Evolutionary conservation across 2,888 invertebrate genomes (phyloP).

Genomic region (Myopa tessellatipennis): DNA sequence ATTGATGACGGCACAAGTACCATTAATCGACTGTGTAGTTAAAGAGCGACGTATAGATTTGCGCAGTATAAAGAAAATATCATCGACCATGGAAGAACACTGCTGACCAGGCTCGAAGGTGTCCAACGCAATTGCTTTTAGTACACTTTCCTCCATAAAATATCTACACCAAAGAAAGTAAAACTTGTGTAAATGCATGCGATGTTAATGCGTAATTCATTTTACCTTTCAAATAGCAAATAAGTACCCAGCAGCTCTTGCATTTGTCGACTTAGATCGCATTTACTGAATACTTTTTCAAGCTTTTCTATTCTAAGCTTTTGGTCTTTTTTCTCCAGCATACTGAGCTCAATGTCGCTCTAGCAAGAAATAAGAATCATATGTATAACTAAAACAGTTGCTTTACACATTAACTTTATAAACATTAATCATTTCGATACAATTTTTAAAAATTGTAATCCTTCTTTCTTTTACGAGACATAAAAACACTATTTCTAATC

Average conservation of each 20-base stretch:
- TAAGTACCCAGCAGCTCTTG: constrained; percentile 90
- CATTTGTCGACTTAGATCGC: constrained; percentile 80
- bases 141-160: constrained; percentile 94
- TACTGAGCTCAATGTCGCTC: constrained; percentile 75
- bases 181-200: background rate
- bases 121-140: constrained; percentile 89
- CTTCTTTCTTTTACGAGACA: background rate
- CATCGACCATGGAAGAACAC: constrained; percentile 94
- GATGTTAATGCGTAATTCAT: background rate
- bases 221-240: constrained; percentile 85
- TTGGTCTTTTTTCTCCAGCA: constrained; percentile 70
- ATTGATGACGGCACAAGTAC: constrained; percentile 96
- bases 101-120: constrained; percentile 77
- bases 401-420: background rate
- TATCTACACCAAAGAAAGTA: constrained; percentile 69
- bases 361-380: constrained; percentile 52
- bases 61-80: constrained; percentile 95
- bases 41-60: constrained; percentile 96
- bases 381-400: background rate
- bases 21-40: constrained; percentile 91
- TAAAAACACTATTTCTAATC: too few species aligned
- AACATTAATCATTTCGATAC: background rate
- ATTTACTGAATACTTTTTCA: constrained; percentile 77
- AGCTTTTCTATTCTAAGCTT: constrained; percentile 69
- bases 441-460: background rate